Conservation (phyloP, 2,888 invertebrate genomes). For the Cyaniris semiargus region DNA sequence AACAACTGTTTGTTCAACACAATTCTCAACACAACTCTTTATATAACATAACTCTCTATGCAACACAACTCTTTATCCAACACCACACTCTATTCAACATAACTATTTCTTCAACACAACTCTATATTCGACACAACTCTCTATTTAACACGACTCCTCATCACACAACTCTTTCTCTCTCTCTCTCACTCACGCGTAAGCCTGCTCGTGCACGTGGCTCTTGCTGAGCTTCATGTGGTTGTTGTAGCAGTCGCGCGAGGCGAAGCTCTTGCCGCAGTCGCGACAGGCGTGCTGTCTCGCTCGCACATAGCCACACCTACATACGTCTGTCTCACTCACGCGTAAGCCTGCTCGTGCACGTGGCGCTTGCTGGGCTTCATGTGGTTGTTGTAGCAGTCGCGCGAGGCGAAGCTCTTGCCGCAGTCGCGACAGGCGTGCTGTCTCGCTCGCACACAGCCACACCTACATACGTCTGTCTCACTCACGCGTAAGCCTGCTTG, state of each 20-base stretch:
- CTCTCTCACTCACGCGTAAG: conserved; percentile 56
- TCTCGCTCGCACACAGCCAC: conserved; percentile 50
- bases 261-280: conserved; percentile 43
- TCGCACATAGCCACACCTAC: conserved; percentile 45
- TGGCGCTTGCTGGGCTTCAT: conserved; percentile 69
- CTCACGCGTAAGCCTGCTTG: conserved; percentile 62
- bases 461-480: conserved; percentile 33
- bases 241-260: no score
- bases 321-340: conserved; percentile 50
- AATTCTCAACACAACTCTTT: no score
- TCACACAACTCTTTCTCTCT: neutral
- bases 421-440: conserved; percentile 56
- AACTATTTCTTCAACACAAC: no score
- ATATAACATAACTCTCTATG: no score
- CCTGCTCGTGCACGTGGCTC: conserved; percentile 52
- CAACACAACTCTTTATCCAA: no score
- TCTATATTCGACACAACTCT: no score
- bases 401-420: no score
- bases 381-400: conserved; percentile 38
- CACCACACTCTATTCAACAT: no score
- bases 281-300: conserved; percentile 57
- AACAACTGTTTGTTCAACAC: no score
- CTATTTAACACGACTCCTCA: no score
- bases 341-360: conserved; percentile 58
- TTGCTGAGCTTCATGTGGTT: conserved; percentile 48